These are phyloP conservation scores for Macroglossus sobrinus DNA, from an alignment of 2,113 vertebrate species.

Conservation along the genomic window DNA sequence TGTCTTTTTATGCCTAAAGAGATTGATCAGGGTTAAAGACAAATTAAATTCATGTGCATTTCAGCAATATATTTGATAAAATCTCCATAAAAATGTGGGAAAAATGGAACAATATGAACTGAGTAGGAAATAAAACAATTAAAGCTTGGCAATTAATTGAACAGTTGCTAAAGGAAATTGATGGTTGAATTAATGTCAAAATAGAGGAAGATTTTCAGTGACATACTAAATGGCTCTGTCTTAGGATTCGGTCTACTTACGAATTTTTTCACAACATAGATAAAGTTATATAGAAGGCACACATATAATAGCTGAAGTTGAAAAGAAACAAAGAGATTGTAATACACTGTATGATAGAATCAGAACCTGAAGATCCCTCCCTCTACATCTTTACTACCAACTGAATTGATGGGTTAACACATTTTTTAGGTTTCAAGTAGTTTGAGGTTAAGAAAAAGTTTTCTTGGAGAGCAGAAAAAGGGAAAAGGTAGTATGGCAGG, in stretches of 20 bases:
- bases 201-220: neutral
- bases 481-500: neutral
- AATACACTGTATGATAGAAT: neutral
- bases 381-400: neutral
- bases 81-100: neutral
- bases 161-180: neutral
- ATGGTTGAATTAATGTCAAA: neutral
- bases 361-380: neutral
- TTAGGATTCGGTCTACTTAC: neutral
- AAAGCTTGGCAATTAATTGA: neutral
- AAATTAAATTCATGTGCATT: neutral
- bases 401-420: neutral
- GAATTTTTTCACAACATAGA: neutral
- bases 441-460: neutral
- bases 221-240: neutral
- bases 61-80: conserved; percentile 19
- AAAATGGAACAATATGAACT: neutral
- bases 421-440: neutral
- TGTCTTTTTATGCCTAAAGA: neutral
- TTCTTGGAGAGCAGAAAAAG: neutral
- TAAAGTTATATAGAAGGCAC: neutral
- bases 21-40: neutral
- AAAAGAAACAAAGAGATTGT: neutral
- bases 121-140: neutral
- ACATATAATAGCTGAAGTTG: neutral